These are phyloP conservation scores for Osmerus eperlanus DNA, from an alignment of 2,113 vertebrate species.

Conservation along the genomic window DNA sequence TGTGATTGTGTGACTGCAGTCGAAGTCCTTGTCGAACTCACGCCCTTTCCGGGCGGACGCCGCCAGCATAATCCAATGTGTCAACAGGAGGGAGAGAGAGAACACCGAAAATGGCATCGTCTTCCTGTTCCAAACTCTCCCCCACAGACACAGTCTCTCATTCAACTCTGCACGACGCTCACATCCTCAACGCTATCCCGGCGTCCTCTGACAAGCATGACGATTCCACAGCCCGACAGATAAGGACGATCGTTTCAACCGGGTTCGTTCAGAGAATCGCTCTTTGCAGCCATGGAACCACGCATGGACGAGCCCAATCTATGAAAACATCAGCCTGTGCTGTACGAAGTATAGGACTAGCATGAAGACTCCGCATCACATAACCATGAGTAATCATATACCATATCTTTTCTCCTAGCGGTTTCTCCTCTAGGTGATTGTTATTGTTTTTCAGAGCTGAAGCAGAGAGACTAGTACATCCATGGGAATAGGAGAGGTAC, in stretches of 20 bases:
- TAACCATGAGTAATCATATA: too few species aligned
- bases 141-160: slow-evolving; percentile 11
- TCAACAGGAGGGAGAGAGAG: too few species aligned
- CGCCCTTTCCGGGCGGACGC: too few species aligned
- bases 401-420: too few species aligned
- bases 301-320: not conserved
- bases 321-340: not conserved
- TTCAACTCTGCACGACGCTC: not conserved
- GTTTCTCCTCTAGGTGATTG: too few species aligned
- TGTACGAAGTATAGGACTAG: too few species aligned
- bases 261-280: not conserved
- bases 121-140: slow-evolving; percentile 15
- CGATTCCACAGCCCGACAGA: slow-evolving; percentile 30
- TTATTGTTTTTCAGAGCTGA: too few species aligned
- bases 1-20: not conserved
- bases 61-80: too few species aligned
- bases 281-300: too few species aligned
- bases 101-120: not conserved
- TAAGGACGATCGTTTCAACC: slow-evolving; percentile 39
- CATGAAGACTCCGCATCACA: too few species aligned
- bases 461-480: too few species aligned
- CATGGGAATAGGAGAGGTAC: too few species aligned
- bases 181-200: not conserved
- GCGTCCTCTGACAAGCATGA: slow-evolving; percentile 40
- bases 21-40: slow-evolving; percentile 3